These are phyloP conservation scores for Xestia xanthographa DNA, from an alignment of 2,888 invertebrate genomes.

Conservation along the genomic window DNA sequence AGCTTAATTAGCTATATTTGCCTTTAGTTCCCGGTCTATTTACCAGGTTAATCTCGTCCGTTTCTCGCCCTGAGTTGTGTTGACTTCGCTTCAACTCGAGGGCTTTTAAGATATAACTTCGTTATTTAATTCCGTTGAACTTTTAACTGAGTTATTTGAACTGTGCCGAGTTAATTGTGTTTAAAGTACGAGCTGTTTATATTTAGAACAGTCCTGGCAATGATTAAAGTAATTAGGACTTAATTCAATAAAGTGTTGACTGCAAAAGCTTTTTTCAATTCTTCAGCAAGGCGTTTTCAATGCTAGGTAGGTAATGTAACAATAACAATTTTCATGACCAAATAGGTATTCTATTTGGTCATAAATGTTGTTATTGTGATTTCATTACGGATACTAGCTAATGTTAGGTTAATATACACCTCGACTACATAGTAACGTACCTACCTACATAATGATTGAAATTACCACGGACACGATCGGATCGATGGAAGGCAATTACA, in stretches of 20 bases:
- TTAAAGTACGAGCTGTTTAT: constrained; percentile 34
- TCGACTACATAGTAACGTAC: neutral
- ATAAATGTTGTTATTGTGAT: neutral
- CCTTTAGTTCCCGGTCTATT: constrained; percentile 47
- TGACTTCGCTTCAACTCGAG: constrained; percentile 32
- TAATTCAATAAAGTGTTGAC: constrained; percentile 8
- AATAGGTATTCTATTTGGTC: no score
- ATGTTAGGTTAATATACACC: constrained; percentile 21
- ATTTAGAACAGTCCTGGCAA: constrained; percentile 14
- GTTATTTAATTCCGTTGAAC: constrained; percentile 52
- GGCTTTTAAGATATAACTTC: constrained; percentile 43
- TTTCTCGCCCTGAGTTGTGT: constrained; percentile 40
- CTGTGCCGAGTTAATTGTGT: constrained; percentile 55
- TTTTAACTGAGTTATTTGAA: constrained; percentile 51
- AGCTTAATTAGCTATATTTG: constrained; percentile 57
- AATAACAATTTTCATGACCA: no score
- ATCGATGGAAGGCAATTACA: constrained; percentile 25
- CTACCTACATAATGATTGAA: constrained; percentile 7
- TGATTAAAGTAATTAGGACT: constrained; percentile 5
- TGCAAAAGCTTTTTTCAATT: constrained; percentile 7
- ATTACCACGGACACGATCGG: constrained; percentile 1
- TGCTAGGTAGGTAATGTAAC: neutral
- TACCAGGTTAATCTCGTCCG: constrained; percentile 39
- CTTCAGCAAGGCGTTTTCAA: neutral
- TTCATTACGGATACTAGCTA: neutral